phyloP scores from a whole-genome alignment of 2,888 invertebrate genomes.

The Caenorhabditis sp. region DNA sequence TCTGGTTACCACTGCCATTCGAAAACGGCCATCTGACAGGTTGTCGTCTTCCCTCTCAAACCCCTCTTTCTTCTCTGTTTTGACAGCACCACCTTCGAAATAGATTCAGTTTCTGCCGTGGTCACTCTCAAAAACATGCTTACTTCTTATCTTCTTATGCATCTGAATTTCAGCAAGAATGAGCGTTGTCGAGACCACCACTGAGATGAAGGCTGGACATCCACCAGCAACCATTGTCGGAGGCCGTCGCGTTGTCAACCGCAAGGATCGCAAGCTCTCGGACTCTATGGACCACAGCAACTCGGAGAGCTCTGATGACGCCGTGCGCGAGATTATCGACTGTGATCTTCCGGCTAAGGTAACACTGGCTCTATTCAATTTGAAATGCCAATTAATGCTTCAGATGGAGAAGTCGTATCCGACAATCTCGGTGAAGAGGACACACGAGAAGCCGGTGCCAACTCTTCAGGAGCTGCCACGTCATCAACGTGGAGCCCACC shows the following conservation, averaged over 20 bases:
- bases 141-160: too few species aligned
- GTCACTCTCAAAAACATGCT: too few species aligned
- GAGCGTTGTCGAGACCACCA: conserved; percentile 31
- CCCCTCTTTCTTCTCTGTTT: not conserved
- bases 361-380: too few species aligned
- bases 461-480: conserved; percentile 34
- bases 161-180: conserved; percentile 3
- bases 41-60: conserved; percentile 5
- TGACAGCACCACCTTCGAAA: not conserved
- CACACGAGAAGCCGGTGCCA: conserved; percentile 66
- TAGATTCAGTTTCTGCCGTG: not conserved
- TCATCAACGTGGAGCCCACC: too few species aligned
- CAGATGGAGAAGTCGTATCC: conserved; percentile 67
- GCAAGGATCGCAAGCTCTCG: conserved; percentile 52
- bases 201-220: conserved; percentile 64
- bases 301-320: conserved; percentile 64
- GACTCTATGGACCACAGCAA: conserved; percentile 59
- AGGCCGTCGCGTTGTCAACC: conserved; percentile 63
- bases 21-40: not conserved
- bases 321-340: conserved; percentile 61
- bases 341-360: conserved; percentile 65
- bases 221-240: conserved; percentile 63
- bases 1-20: conserved; percentile 19
- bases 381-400: too few species aligned
- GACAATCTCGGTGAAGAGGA: conserved; percentile 60